Base-by-base conservation (phyloP, 2,113 vertebrate species). In the Cochlearius cochlearius region DNA sequence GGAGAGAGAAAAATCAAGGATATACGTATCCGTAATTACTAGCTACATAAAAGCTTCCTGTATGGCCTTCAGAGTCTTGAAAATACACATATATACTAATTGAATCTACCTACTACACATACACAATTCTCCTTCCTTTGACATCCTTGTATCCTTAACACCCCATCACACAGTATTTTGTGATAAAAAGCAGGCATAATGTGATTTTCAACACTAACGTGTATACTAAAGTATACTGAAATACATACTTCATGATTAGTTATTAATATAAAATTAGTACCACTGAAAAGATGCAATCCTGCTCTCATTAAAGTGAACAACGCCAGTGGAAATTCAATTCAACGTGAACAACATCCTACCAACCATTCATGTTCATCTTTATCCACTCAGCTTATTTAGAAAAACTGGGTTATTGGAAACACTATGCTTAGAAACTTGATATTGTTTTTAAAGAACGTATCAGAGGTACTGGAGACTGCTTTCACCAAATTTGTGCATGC, bases 351-450 rank as follows among this genome's bases (percentile, higher is more conserved):
- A 12, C 6, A 30, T 23, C 56, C 43, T 4, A 49, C 56, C 15
- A 56, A 30, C 34, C 12, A 10, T 12, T 43, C 39, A 1, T 3
- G 8, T 18, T 29, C 27, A 26, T 9, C 30, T 69, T 45, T 15
- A 53, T 2, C 30, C 34, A 53, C 10, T 0, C 0, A 4, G 18
- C 4, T 66, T 1, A 10, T 15, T 55, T n/a, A 34, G 60, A 63
- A 85, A 59, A 85, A 32, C 2, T 11, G 27, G 5, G 18, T 78
- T 50, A 15, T 32, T 67, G 9, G 45, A 21, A 92, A 20, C 6
- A 38, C 4, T 2, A 1, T 8, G 16, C 41, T 77, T 38, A 38
- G 27, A 34, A 92, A 75, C 15, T 45, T 55, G 0, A 4, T 6
- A 2, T 8, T n/a, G 15, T 15, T 89, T 77, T 62, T 30, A 23